Percentiles rank a stretch among this genome's conserved stretches.
Conservation (phyloP, 1,140 invertebrate species). For the Rhizoglyphus robini region DNA sequence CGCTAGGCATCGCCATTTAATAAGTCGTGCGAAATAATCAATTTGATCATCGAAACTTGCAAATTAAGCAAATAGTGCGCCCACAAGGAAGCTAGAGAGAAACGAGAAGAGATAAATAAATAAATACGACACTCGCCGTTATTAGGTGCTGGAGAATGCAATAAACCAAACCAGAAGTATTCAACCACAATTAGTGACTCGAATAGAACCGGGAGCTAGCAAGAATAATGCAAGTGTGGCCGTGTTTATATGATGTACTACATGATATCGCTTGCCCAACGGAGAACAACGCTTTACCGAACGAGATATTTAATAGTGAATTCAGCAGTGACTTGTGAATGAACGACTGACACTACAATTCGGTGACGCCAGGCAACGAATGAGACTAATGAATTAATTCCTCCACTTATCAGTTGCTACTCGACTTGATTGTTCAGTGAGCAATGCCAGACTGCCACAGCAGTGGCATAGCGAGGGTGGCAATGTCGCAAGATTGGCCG, state of each 20-base stretch:
- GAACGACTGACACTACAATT: not conserved
- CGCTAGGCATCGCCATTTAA: not conserved
- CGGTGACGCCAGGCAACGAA: not conserved
- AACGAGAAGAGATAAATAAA: not conserved
- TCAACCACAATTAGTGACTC: slow-evolving; percentile 7
- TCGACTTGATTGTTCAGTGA: slow-evolving; percentile 7
- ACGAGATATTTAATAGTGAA: slow-evolving; percentile 2
- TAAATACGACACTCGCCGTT: not conserved
- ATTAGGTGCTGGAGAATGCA: slow-evolving; percentile 5
- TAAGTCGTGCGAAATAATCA: not conserved
- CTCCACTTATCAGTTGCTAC: slow-evolving; percentile 13
- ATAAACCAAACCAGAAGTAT: slow-evolving; percentile 1
- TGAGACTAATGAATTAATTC: slow-evolving; percentile 10
- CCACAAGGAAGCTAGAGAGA: not conserved
- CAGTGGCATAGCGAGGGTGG: not conserved
- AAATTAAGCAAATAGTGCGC: not conserved
- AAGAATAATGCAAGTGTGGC: not conserved
- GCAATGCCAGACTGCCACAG: not conserved
- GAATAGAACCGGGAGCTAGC: not conserved
- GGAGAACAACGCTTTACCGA: not conserved
- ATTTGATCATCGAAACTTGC: not conserved
- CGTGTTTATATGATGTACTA: slow-evolving; percentile 6
- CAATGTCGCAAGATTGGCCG: not conserved
- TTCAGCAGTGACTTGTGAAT: not conserved
- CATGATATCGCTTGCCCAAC: not conserved